Evolutionary conservation across 2,888 invertebrate species (phyloP), one percentile per base, ranked within the genome.

Genomic region (Nyleta sp.): DNA sequence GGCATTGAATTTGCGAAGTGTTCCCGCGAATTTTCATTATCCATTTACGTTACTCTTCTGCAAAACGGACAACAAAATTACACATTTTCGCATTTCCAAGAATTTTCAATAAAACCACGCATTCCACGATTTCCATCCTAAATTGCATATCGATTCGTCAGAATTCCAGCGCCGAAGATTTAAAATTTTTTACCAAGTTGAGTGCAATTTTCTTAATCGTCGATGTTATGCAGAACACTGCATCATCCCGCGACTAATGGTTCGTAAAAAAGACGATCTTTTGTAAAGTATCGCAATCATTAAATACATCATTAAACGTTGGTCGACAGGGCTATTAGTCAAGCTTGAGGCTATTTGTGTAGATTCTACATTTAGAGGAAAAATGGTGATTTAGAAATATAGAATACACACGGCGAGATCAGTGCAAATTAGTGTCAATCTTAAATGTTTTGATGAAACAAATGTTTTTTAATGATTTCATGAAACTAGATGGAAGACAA

Each of bases 251-350:
- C 50, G 52, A 53, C 46, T 74, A 74, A 74, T 74, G 67, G 67
- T 53, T 57, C 44, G 74, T 67, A 67, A 42, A 73, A 71, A 71
- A 42, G 46, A 71, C 44, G 31, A 50, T 65, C 40, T 57, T 28
- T 59, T 40, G 74, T 60, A 33, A 59, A 65, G 52, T 73, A 59
- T 73, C 44, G 44, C 59, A 73, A 67, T 67, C 65, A 67, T 73
- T 73, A 59, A 73, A 65, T 73, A 73, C 73, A 35, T 73, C 65
- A 67, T 73, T 62, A 65, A 65, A 65, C 22, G 52, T 50, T 38
- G 65, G 24, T 40, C 13, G 50, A 13, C 10, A 11, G 35, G 46
- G 42, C 74, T 48, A 67, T 74, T 67, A 74, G 59, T 60, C 24
- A 44, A 59, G 31, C 59, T 60, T 52, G 60, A 35, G 10, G 38